phyloP scores from a whole-genome alignment of 1,140 invertebrate genomes.

The Calliopsis andreniformis region DNA sequence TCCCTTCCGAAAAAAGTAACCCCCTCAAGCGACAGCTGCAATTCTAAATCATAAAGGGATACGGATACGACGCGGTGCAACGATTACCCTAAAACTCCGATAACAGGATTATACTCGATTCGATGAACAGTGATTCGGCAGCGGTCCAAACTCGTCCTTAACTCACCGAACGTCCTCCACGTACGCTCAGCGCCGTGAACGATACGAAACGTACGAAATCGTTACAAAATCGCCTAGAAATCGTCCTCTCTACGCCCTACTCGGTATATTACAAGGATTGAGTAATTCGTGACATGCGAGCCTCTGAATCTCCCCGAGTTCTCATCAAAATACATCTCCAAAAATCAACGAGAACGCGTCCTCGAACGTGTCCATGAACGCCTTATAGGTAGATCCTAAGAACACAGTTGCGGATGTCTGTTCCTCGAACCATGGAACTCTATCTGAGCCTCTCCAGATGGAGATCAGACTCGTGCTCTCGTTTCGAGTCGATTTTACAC shows the following conservation, averaged over 20 bases:
- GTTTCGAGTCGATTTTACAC: conserved; percentile 58
- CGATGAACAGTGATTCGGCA: background rate
- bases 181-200: background rate
- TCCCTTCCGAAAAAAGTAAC: conserved; percentile 2
- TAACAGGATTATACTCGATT: background rate
- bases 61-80: background rate
- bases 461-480: background rate
- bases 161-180: background rate
- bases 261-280: conserved; percentile 7
- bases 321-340: conserved; percentile 28
- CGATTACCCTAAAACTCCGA: background rate
- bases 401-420: conserved; percentile 10
- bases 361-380: background rate
- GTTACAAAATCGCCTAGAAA: conserved; percentile 45
- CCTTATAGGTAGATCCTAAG: conserved; percentile 4
- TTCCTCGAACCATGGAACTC: background rate
- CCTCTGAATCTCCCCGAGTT: background rate
- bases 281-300: background rate
- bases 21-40: background rate
- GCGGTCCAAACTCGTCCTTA: no score
- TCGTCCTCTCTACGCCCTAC: background rate
- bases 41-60: background rate
- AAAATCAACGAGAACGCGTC: conserved; percentile 29
- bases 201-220: conserved; percentile 44
- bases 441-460: background rate